A percentile compares a stretch with the other conserved stretches of the same genome.
Evolutionary conservation across 2,797 vertebrate genomes (phyloP).

Genomic region (Spinibarbus caldwelli): DNA sequence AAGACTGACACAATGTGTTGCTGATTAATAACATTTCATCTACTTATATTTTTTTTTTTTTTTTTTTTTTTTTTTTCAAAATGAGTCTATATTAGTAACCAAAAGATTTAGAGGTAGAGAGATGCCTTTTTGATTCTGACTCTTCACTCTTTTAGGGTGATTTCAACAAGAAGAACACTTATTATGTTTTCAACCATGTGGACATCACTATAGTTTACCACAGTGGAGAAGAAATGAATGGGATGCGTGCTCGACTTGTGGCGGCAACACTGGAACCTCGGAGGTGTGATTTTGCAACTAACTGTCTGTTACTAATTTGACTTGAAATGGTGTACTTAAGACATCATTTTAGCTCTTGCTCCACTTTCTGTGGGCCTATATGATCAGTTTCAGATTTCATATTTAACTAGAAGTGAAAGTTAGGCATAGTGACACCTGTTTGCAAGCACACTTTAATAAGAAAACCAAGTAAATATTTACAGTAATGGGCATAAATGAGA

Average conservation of each 20-base stretch:
- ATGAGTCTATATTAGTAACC: background rate
- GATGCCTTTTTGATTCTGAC: background rate
- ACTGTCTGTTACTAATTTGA: too few relatives aligned
- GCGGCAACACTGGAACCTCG: conserved; percentile 85
- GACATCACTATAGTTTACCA: conserved; percentile 91
- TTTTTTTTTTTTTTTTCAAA: too few relatives aligned
- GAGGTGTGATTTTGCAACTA: conserved; percentile 77
- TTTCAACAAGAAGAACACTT: conserved; percentile 89
- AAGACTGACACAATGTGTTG: background rate
- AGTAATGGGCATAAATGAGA: background rate
- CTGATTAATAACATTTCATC: background rate
- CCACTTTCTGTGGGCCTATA: background rate
- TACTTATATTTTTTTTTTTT: too few relatives aligned
- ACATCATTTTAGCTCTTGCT: background rate
- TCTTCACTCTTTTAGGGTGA: conserved; percentile 77
- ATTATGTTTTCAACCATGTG: conserved; percentile 91
- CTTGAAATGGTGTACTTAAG: background rate
- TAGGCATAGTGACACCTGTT: background rate
- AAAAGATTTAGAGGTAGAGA: background rate
- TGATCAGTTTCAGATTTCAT: background rate
- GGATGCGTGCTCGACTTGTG: conserved; percentile 83
- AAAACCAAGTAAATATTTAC: background rate
- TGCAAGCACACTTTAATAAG: background rate
- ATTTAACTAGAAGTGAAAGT: background rate
- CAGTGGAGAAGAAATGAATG: conserved; percentile 77